Evolutionary conservation across 2,113 vertebrate species (phyloP).

Genomic region (Xyliphius kryptos): DNA sequence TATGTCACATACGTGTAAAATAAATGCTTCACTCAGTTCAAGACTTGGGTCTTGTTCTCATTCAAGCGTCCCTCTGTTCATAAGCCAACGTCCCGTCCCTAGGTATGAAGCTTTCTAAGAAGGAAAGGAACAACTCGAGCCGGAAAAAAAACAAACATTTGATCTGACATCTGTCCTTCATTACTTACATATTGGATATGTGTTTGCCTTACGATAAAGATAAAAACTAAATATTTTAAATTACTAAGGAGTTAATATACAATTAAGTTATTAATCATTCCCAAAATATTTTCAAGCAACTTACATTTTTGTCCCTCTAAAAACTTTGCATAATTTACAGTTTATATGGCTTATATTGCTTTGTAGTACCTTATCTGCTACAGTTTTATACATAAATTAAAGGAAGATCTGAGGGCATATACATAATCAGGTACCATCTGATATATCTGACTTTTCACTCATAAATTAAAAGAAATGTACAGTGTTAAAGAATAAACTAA

Average conservation of each 20-base stretch:
- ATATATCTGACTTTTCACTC: constrained; percentile 52
- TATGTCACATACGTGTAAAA: too few relatives aligned
- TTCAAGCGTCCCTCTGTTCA: too few relatives aligned
- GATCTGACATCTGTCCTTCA: constrained; percentile 40
- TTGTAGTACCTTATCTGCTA: constrained; percentile 42
- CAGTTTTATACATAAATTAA: constrained; percentile 48
- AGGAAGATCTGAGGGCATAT: constrained; percentile 39
- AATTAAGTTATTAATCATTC: constrained; percentile 48
- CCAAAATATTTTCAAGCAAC: constrained; percentile 47
- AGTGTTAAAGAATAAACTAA: constrained; percentile 47
- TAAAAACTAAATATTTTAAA: constrained; percentile 45
- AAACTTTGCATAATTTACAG: constrained; percentile 50
- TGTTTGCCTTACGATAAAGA: constrained; percentile 40
- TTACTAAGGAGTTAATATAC: constrained; percentile 47
- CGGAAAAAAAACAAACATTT: constrained; percentile 22
- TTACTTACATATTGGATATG: constrained; percentile 40
- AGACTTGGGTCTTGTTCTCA: constrained; percentile 21
- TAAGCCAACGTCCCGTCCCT: too few relatives aligned
- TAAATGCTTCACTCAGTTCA: too few relatives aligned
- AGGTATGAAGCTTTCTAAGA: too few relatives aligned
- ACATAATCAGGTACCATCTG: constrained; percentile 51
- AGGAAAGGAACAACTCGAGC: constrained; percentile 24
- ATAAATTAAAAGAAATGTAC: constrained; percentile 51
- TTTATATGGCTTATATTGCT: constrained; percentile 47
- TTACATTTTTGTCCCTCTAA: constrained; percentile 41